Conservation (phyloP, 1,140 invertebrate genomes). For the Bombus sylvicola region DNA sequence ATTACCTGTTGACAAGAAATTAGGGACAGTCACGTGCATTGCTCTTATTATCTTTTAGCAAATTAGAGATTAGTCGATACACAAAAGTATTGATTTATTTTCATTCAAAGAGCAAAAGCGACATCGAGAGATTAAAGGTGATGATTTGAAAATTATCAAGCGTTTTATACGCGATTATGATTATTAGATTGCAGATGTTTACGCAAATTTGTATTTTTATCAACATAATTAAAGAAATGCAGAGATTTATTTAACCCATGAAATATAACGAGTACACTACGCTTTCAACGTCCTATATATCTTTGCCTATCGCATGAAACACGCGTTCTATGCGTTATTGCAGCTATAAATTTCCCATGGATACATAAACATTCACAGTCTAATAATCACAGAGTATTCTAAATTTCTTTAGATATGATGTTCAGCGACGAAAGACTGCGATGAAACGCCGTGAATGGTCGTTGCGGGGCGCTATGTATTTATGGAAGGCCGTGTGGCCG, state of each 20-base stretch:
- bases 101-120: no score
- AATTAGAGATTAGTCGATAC: not conserved
- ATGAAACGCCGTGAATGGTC: slow-evolving; percentile 7
- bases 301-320: no score
- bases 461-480: slow-evolving; percentile 25
- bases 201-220: not conserved
- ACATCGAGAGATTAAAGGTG: no score
- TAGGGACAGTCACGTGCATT: not conserved
- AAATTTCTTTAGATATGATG: not conserved
- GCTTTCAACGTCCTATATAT: no score
- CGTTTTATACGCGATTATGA: no score
- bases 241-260: not conserved
- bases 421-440: no score
- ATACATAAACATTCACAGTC: not conserved
- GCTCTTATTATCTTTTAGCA: not conserved
- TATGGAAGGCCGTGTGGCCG: slow-evolving; percentile 34
- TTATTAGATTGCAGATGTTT: no score
- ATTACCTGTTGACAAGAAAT: not conserved
- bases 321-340: no score
- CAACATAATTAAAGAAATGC: not conserved
- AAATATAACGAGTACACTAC: not conserved
- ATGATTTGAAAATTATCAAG: no score
- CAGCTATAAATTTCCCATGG: not conserved
- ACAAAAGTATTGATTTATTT: no score
- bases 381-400: not conserved